phyloP scores from a whole-genome alignment of 2,888 invertebrate genomes.

The Caenorhabditis virilis region DNA sequence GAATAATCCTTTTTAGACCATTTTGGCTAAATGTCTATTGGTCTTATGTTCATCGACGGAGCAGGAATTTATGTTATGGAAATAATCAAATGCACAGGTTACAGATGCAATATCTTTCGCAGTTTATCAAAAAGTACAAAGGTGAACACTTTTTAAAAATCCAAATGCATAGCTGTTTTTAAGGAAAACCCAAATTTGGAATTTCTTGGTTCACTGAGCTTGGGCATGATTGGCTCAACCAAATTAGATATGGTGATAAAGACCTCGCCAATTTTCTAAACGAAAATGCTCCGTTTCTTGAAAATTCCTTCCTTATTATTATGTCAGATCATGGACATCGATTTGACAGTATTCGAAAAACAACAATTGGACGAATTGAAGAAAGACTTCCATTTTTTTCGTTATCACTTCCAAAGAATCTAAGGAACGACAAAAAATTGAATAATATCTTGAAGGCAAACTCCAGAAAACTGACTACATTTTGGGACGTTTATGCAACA shows the following conservation, averaged over 20 bases:
- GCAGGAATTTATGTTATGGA: slow-evolving; percentile 62
- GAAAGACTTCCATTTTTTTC: slow-evolving; percentile 66
- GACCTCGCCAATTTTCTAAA: slow-evolving; percentile 69
- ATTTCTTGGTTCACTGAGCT: slow-evolving; percentile 68
- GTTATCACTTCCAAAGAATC: slow-evolving; percentile 50
- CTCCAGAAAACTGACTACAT: slow-evolving; percentile 46
- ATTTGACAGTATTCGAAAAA: slow-evolving; percentile 70
- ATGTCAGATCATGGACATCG: slow-evolving; percentile 71
- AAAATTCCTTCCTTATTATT: slow-evolving; percentile 59
- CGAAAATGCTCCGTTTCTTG: slow-evolving; percentile 33
- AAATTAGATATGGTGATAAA: slow-evolving; percentile 69
- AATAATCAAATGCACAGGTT: slow-evolving; percentile 60
- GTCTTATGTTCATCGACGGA: slow-evolving; percentile 60
- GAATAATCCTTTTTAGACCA: slow-evolving; percentile 59
- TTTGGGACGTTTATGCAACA: slow-evolving; percentile 62
- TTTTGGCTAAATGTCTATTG: slow-evolving; percentile 66
- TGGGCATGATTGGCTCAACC: slow-evolving; percentile 70
- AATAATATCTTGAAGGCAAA: neutral
- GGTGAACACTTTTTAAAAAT: slow-evolving; percentile 4
- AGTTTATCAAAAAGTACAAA: slow-evolving; percentile 62
- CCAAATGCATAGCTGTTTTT: too few relatives aligned
- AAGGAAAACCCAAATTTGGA: slow-evolving; percentile 49
- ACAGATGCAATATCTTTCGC: slow-evolving; percentile 66
- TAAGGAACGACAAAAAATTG: slow-evolving; percentile 8
- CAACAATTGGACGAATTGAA: slow-evolving; percentile 60